These are phyloP conservation scores for Carlito syrichta DNA, from an alignment of 2,113 vertebrate species.

Conservation along the genomic window DNA sequence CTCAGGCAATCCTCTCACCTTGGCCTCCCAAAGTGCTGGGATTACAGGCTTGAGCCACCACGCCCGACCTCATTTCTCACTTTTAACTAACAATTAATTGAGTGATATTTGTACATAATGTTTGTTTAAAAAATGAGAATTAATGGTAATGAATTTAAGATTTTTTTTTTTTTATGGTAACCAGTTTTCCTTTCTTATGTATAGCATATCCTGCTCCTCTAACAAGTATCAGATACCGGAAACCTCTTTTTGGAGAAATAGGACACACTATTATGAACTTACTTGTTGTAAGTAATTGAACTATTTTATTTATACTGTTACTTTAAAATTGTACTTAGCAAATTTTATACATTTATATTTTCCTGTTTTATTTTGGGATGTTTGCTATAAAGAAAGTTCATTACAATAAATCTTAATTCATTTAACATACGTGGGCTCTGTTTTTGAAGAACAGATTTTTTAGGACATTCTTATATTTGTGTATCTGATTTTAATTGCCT, in stretches of 20 bases:
- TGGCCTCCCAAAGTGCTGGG: no score
- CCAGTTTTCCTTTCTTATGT: conserved; percentile 17
- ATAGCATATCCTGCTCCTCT: conserved; percentile 90
- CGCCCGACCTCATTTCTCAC: background rate
- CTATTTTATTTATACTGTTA: conserved; percentile 17
- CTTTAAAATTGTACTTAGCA: conserved; percentile 12
- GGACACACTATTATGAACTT: conserved; percentile 96
- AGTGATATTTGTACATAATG: background rate
- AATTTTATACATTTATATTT: conserved; percentile 12
- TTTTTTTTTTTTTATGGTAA: background rate
- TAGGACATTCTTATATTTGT: background rate
- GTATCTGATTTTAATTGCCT: background rate
- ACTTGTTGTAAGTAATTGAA: conserved; percentile 90
- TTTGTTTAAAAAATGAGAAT: conserved; percentile 12
- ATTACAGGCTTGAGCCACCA: no score
- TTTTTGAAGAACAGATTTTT: conserved; percentile 6
- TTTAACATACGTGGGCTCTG: background rate
- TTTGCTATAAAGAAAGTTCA: conserved; percentile 19
- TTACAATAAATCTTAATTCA: background rate
- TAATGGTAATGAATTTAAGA: background rate
- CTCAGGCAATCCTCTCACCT: no score
- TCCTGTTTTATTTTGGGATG: background rate
- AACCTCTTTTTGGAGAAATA: conserved; percentile 92
- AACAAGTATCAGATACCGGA: conserved; percentile 88
- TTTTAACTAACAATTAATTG: background rate